Conservation (phyloP, 2,113 vertebrate genomes). For the Lamprologus lemairii region DNA sequence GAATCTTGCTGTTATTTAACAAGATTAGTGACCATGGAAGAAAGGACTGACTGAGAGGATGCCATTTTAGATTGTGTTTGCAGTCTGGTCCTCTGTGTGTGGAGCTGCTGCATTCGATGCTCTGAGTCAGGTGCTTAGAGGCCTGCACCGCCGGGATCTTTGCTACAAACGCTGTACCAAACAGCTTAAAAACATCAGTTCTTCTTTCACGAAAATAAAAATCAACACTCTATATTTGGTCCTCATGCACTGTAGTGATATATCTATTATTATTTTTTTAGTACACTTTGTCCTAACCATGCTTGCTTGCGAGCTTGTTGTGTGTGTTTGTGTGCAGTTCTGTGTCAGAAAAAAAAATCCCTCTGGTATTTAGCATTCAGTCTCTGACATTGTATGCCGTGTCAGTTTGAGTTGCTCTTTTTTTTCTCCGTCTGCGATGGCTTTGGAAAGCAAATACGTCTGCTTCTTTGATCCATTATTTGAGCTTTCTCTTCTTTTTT, state of each 20-base stretch:
- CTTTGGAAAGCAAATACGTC: slow-evolving; percentile 37
- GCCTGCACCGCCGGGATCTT: slow-evolving; percentile 1
- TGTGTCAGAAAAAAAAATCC: background rate
- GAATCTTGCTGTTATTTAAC: background rate
- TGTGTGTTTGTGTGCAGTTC: background rate
- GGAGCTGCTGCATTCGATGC: slow-evolving; percentile 10
- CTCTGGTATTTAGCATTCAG: background rate
- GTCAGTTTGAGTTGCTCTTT: slow-evolving; percentile 37
- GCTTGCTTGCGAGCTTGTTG: slow-evolving; percentile 43
- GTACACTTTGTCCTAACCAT: slow-evolving; percentile 2
- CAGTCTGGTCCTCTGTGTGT: slow-evolving; percentile 46
- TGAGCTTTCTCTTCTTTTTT: slow-evolving; percentile 64
- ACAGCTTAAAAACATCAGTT: background rate
- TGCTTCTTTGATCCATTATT: slow-evolving; percentile 55
- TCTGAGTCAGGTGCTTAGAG: slow-evolving; percentile 4
- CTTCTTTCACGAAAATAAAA: background rate
- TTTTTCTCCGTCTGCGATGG: slow-evolving; percentile 36
- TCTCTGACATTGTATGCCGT: slow-evolving; percentile 4
- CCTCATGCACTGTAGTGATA: background rate
- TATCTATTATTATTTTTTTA: background rate
- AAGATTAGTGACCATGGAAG: background rate
- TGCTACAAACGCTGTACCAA: background rate
- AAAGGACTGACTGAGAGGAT: slow-evolving; percentile 3
- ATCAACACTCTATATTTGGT: background rate
- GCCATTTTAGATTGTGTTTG: slow-evolving; percentile 29